Conservation (phyloP, 2,113 vertebrate genomes). For the Dermatemys mawii region DNA sequence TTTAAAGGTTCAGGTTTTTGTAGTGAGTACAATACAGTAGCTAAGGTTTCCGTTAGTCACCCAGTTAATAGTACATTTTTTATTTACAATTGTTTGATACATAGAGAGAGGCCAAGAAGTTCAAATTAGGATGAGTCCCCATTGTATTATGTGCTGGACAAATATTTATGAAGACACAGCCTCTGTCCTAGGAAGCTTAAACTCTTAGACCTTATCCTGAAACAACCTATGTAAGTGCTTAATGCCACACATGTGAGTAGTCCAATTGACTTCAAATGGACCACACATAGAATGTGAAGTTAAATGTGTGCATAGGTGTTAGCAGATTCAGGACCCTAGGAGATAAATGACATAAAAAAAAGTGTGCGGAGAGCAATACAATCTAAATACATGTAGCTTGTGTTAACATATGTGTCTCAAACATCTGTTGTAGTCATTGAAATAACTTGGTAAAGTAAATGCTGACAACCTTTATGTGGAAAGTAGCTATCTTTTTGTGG, state of each 20-base stretch:
- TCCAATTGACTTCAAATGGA: background rate
- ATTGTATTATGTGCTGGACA: background rate
- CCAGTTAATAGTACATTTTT: background rate
- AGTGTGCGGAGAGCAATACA: background rate
- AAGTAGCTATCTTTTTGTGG: background rate
- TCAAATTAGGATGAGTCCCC: background rate
- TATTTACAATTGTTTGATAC: background rate
- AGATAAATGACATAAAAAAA: background rate
- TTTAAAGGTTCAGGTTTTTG: background rate
- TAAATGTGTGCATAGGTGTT: background rate
- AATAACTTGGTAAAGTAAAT: background rate
- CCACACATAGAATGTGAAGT: background rate
- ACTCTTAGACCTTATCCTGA: background rate
- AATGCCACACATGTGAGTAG: background rate
- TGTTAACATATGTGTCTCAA: background rate
- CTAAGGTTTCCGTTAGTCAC: background rate
- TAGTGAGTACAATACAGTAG: background rate
- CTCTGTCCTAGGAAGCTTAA: background rate
- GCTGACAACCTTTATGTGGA: background rate
- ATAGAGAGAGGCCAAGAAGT: background rate
- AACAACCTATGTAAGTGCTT: background rate
- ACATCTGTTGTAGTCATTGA: background rate
- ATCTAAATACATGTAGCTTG: background rate
- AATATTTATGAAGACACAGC: background rate
- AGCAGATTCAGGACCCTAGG: background rate